A percentile compares a stretch with the other conserved stretches of the same genome.
Evolutionary conservation across 2,113 vertebrate species (phyloP).

Genomic region (Xiphophorus couchianus): DNA sequence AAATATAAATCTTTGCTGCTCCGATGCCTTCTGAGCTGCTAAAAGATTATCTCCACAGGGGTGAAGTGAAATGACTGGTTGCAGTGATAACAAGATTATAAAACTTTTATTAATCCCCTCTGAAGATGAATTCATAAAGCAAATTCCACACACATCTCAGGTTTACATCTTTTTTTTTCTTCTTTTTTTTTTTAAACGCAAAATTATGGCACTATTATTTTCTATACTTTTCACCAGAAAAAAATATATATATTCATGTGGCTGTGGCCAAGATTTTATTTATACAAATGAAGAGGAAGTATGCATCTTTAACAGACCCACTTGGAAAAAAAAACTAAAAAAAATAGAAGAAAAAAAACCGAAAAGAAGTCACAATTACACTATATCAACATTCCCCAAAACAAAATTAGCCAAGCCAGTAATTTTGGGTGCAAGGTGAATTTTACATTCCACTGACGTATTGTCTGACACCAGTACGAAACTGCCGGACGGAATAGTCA

Average conservation of each 20-base stretch:
- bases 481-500: slow-evolving; percentile 62
- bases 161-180: slow-evolving; percentile 51
- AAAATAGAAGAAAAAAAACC: slow-evolving; percentile 15
- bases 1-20: neutral
- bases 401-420: slow-evolving; percentile 51
- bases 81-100: slow-evolving; percentile 75
- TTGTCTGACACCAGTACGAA: slow-evolving; percentile 62
- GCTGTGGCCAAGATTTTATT: slow-evolving; percentile 71
- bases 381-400: slow-evolving; percentile 66
- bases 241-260: slow-evolving; percentile 55
- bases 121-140: slow-evolving; percentile 71
- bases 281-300: slow-evolving; percentile 73
- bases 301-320: slow-evolving; percentile 57
- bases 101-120: slow-evolving; percentile 77
- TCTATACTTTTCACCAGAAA: slow-evolving; percentile 65
- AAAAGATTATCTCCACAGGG: slow-evolving; percentile 10
- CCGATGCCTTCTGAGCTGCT: slow-evolving; percentile 4
- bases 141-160: slow-evolving; percentile 71
- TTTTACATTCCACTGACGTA: slow-evolving; percentile 71
- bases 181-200: slow-evolving; percentile 30
- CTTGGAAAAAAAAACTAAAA: neutral
- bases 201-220: slow-evolving; percentile 72
- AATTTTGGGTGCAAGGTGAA: slow-evolving; percentile 63
- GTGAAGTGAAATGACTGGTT: slow-evolving; percentile 63
- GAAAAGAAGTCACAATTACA: slow-evolving; percentile 57